These are phyloP conservation scores for Luscinia megarhynchos DNA, from an alignment of 2,797 vertebrate species.

Conservation along the genomic window DNA sequence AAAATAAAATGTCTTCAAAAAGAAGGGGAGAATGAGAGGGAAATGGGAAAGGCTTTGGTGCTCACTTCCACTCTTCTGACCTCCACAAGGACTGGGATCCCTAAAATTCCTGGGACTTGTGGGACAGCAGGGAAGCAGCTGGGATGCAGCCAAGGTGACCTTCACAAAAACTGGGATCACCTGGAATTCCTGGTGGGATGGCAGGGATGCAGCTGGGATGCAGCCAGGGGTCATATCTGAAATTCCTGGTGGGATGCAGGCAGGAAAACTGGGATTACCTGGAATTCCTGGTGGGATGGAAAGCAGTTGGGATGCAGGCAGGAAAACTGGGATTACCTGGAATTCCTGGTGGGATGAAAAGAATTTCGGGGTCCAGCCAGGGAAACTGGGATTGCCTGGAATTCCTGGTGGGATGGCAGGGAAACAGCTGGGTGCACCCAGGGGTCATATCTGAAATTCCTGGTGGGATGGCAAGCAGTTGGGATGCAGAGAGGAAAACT, in stretches of 20 bases:
- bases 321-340: too few relatives aligned
- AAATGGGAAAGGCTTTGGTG: neutral
- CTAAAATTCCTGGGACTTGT: neutral
- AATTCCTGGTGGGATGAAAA: too few relatives aligned
- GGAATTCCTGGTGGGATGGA: neutral
- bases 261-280: too few relatives aligned
- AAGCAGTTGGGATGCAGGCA: neutral
- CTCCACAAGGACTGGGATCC: fast-evolving
- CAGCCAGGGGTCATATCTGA: neutral
- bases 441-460: too few relatives aligned
- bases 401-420: neutral
- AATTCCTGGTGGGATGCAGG: neutral
- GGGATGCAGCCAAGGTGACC: too few relatives aligned
- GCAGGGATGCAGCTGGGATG: too few relatives aligned
- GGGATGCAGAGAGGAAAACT: neutral
- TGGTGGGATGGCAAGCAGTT: too few relatives aligned
- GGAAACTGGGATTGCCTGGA: neutral
- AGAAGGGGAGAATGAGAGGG: fast-evolving
- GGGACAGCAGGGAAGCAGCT: neutral
- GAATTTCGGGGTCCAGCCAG: too few relatives aligned
- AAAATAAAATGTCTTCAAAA: neutral
- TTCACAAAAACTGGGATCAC: too few relatives aligned
- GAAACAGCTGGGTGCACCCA: too few relatives aligned
- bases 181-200: too few relatives aligned
- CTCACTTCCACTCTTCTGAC: neutral